A percentile compares a stretch with the other conserved stretches of the same genome.
Evolutionary conservation across 1,140 invertebrate genomes (phyloP).

Genomic region (Eriocheir sinensis): DNA sequence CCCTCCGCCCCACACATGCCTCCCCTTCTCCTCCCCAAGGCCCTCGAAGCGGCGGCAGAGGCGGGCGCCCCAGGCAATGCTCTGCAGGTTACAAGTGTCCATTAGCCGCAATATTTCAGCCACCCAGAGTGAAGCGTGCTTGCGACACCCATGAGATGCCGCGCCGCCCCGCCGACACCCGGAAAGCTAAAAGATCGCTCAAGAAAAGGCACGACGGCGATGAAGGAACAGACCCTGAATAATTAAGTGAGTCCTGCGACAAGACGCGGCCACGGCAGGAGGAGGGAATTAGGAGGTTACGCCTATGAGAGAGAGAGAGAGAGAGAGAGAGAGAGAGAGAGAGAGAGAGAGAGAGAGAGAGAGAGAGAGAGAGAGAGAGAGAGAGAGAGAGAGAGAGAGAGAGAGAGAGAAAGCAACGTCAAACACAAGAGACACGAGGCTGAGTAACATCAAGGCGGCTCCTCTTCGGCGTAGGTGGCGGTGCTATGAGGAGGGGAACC

Average conservation of each 20-base stretch:
- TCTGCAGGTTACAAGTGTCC: conserved; percentile 48
- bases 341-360: not conserved
- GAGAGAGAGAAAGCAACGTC: no score
- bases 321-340: not conserved
- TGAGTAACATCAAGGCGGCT: not conserved
- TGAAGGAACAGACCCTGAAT: not conserved
- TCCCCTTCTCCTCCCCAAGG: not conserved
- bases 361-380: not conserved
- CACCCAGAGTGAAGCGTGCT: not conserved
- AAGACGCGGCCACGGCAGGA: not conserved
- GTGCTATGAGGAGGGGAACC: no score
- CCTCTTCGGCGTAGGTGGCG: not conserved
- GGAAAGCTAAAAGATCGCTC: not conserved
- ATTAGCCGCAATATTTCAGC: conserved; percentile 51
- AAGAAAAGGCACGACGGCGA: not conserved
- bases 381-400: not conserved
- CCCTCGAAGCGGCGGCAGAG: not conserved
- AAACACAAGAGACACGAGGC: not conserved
- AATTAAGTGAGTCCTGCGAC: not conserved
- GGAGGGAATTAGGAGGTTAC: no score
- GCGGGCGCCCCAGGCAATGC: conserved; percentile 5
- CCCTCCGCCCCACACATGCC: not conserved
- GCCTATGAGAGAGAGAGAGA: not conserved
- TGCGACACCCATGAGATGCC: conserved; percentile 16
- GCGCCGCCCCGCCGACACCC: not conserved